Conservation (phyloP, 2,888 invertebrate genomes). For the Ferrisia virgata region DNA sequence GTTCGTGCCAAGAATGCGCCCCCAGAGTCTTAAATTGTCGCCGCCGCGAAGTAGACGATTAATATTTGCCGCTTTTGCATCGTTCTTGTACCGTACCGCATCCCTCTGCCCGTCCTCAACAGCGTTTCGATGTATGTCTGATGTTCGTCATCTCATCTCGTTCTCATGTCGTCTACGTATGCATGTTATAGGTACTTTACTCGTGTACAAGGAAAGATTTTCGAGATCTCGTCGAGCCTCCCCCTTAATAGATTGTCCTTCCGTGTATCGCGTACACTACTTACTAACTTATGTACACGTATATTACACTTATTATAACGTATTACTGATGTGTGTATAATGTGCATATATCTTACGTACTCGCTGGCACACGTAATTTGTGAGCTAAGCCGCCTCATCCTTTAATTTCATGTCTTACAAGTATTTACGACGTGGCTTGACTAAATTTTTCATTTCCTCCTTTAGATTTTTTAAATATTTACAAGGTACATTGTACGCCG, state of each 20-base stretch:
- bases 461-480: neutral
- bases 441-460: constrained; percentile 12
- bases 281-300: too few relatives aligned
- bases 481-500: too few relatives aligned
- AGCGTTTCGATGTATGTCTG: neutral
- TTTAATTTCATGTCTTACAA: constrained; percentile 30
- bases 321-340: too few relatives aligned
- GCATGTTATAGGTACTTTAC: neutral
- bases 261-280: too few relatives aligned
- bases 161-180: neutral
- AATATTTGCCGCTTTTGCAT: constrained; percentile 14
- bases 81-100: neutral
- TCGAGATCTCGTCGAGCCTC: neutral
- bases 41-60: constrained; percentile 37
- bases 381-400: constrained; percentile 29
- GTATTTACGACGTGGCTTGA: constrained; percentile 2
- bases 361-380: constrained; percentile 36
- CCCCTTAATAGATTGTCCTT: neutral
- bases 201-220: neutral
- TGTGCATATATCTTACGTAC: neutral
- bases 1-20: constrained; percentile 45
- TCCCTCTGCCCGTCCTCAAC: neutral
- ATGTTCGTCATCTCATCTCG: neutral
- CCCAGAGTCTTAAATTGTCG: constrained; percentile 43
- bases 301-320: too few relatives aligned